phyloP scores from a whole-genome alignment of 2,113 vertebrate genomes.

The Pantherophis guttatus region DNA sequence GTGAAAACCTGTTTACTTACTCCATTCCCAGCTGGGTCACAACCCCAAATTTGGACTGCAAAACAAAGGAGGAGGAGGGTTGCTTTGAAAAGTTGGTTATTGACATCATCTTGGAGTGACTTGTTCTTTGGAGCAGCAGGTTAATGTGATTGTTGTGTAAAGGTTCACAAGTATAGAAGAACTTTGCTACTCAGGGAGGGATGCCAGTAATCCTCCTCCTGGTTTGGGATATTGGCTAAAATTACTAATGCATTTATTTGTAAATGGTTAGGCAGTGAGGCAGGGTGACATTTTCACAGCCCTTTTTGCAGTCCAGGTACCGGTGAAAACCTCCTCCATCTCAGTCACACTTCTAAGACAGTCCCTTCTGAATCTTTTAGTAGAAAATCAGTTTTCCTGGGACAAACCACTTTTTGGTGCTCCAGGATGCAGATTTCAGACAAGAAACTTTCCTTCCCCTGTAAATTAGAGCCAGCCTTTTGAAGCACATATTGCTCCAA shows the following conservation, averaged over 20 bases:
- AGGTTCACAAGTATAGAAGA: neutral
- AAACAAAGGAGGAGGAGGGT: conserved; percentile 57
- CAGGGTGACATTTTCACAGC: neutral
- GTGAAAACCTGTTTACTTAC: conserved; percentile 23
- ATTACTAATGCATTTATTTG: neutral
- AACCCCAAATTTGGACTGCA: conserved; percentile 51
- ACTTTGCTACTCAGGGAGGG: neutral
- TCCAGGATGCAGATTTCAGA: neutral
- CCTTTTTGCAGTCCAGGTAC: neutral
- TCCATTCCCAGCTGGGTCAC: conserved; percentile 61
- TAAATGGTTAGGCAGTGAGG: neutral
- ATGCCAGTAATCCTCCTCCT: neutral
- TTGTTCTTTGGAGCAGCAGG: conserved; percentile 35
- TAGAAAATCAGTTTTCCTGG: neutral
- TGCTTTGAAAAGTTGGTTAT: conserved; percentile 22
- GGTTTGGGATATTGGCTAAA: neutral
- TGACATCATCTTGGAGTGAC: conserved; percentile 15
- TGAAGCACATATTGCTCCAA: neutral
- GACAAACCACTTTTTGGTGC: neutral
- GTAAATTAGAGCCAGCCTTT: neutral
- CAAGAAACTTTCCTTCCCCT: neutral
- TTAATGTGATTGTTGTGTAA: conserved; percentile 1
- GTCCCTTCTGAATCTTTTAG: neutral
- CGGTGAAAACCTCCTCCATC: neutral
- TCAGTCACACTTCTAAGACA: neutral